These are phyloP conservation scores for Crocodylus rhombifer DNA, from an alignment of 2,797 vertebrate species.

Conservation along the genomic window DNA sequence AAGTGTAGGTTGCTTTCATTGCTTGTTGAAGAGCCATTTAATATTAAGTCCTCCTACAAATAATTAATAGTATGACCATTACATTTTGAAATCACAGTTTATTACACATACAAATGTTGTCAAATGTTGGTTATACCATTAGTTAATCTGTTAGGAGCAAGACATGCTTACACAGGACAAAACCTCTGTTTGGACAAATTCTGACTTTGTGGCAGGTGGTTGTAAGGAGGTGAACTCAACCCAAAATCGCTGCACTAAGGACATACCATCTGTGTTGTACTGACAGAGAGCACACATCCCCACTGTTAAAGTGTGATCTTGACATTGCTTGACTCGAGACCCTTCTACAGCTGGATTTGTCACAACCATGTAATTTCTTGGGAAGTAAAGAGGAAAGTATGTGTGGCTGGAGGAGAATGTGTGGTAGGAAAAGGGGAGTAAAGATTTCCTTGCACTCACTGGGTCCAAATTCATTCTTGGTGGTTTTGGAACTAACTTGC, in stretches of 20 bases:
- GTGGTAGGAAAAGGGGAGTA: background rate
- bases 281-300: background rate
- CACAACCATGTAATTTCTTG: background rate
- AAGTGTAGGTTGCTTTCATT: background rate
- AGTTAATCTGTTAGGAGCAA: background rate
- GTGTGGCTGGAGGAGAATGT: fast-evolving
- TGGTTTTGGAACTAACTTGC: slow-evolving; percentile 37
- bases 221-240: background rate
- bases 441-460: background rate
- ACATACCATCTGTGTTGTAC: background rate
- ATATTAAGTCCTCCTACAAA: background rate
- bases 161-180: background rate
- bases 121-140: background rate
- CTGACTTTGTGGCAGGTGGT: background rate
- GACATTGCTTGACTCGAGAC: background rate
- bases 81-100: background rate
- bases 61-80: background rate
- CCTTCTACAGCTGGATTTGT: background rate
- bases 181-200: background rate
- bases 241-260: background rate
- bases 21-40: background rate
- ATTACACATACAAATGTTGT: background rate
- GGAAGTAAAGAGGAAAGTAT: background rate
- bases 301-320: background rate
- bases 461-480: background rate